Evolutionary conservation across 1,140 invertebrate genomes (phyloP).

Genomic region (Drosophila kanapiae): DNA sequence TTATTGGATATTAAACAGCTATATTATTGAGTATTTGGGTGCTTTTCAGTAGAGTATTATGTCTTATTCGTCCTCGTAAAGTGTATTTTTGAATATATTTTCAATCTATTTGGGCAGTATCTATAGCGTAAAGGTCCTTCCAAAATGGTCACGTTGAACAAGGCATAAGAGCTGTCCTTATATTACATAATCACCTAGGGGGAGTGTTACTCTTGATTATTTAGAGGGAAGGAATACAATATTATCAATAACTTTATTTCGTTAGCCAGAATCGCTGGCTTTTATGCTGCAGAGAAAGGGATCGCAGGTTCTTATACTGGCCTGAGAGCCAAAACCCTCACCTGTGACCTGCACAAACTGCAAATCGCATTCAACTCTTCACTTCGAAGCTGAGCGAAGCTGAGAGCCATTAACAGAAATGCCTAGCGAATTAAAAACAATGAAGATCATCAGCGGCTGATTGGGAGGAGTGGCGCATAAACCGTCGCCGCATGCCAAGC

Average conservation of each 20-base stretch:
- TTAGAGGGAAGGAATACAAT: too few species aligned
- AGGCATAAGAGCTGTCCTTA: too few species aligned
- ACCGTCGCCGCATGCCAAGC: constrained; percentile 65
- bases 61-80: not conserved
- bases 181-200: too few species aligned
- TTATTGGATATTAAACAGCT: not conserved
- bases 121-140: too few species aligned
- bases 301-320: not conserved
- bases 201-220: too few species aligned
- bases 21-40: not conserved
- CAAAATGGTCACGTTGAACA: too few species aligned
- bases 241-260: too few species aligned
- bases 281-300: not conserved
- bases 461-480: constrained; percentile 70
- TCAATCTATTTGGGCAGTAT: too few species aligned
- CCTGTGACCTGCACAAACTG: constrained; percentile 1
- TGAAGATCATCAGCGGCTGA: constrained; percentile 73
- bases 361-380: constrained; percentile 23
- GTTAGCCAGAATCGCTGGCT: too few species aligned
- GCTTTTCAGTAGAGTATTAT: not conserved
- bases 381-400: not conserved
- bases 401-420: constrained; percentile 43
- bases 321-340: not conserved
- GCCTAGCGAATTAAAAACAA: constrained; percentile 73
- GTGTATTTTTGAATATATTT: not conserved